These are phyloP conservation scores for Eudasyphora cyanicolor DNA, from an alignment of 2,888 invertebrate species.

Conservation along the genomic window DNA sequence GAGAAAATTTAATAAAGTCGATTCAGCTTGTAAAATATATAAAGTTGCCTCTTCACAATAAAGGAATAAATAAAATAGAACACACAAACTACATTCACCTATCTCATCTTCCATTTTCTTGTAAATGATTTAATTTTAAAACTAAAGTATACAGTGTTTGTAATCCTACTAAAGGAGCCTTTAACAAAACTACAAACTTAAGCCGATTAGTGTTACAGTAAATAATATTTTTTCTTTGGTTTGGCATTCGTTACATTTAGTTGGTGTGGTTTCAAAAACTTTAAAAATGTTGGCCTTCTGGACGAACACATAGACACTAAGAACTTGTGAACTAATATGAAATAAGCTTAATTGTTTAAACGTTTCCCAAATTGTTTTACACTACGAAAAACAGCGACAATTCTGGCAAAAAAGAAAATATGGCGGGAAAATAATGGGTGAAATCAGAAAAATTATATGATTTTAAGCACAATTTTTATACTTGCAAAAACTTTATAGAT, in stretches of 20 bases:
- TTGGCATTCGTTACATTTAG: conserved; percentile 25
- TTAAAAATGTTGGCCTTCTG: neutral
- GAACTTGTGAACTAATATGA: neutral
- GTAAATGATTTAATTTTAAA: neutral
- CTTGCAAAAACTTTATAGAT: too few species aligned
- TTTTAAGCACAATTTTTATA: too few species aligned
- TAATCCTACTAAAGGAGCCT: too few species aligned
- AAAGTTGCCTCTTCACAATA: too few species aligned
- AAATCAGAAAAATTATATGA: too few species aligned
- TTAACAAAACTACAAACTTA: neutral
- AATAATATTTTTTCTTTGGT: conserved; percentile 42
- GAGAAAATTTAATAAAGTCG: neutral
- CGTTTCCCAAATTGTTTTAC: neutral
- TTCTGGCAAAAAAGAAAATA: too few species aligned
- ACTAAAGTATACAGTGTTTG: neutral
- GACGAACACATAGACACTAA: neutral
- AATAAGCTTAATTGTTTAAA: neutral
- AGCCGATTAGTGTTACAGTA: neutral
- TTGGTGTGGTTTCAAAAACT: neutral
- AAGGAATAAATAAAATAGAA: neutral
- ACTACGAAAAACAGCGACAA: neutral
- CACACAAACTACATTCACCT: neutral
- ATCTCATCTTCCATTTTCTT: neutral
- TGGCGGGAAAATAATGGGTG: too few species aligned
- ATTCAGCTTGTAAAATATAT: neutral